A percentile compares a stretch with the other conserved stretches of the same genome.
Evolutionary conservation across 2,888 invertebrate species (phyloP).

Genomic region (Ormyrus thymus): DNA sequence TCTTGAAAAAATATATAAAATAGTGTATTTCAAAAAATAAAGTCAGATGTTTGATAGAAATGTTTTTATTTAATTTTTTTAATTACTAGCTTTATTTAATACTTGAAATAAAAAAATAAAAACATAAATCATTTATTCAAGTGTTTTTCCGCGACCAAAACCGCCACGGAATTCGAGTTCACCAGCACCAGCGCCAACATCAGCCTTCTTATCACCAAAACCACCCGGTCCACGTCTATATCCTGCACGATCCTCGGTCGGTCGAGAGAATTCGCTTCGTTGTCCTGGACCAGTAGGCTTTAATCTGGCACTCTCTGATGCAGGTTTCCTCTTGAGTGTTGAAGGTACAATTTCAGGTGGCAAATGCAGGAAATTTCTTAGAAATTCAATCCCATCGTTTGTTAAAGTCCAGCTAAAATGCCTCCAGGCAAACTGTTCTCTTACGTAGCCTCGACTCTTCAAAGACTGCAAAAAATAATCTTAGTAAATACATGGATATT

Average conservation of each 20-base stretch:
- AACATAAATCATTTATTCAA: conserved; percentile 64
- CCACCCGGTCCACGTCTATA: conserved; percentile 88
- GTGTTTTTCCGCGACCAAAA: conserved; percentile 72
- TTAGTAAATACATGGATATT: neutral
- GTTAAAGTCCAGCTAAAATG: conserved; percentile 99
- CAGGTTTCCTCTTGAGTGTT: conserved; percentile 89
- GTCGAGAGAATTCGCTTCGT: conserved; percentile 80
- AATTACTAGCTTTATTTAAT: neutral
- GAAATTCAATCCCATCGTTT: conserved; percentile 97
- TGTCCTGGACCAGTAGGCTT: conserved; percentile 81
- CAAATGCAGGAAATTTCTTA: conserved; percentile 95
- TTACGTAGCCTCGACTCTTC: conserved; percentile 97
- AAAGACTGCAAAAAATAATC: conserved; percentile 80
- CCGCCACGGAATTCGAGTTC: conserved; percentile 90
- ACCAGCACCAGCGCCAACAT: conserved; percentile 96
- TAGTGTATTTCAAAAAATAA: no score
- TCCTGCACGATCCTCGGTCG: conserved; percentile 88
- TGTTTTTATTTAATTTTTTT: neutral
- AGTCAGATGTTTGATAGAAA: neutral
- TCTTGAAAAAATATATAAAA: no score
- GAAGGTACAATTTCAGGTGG: conserved; percentile 99
- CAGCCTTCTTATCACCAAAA: conserved; percentile 93
- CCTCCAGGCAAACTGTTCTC: conserved; percentile 99
- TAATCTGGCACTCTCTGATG: conserved; percentile 90
- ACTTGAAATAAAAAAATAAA: neutral